Conservation (phyloP, 1,140 invertebrate species). For the Dinoponera quadriceps region DNA sequence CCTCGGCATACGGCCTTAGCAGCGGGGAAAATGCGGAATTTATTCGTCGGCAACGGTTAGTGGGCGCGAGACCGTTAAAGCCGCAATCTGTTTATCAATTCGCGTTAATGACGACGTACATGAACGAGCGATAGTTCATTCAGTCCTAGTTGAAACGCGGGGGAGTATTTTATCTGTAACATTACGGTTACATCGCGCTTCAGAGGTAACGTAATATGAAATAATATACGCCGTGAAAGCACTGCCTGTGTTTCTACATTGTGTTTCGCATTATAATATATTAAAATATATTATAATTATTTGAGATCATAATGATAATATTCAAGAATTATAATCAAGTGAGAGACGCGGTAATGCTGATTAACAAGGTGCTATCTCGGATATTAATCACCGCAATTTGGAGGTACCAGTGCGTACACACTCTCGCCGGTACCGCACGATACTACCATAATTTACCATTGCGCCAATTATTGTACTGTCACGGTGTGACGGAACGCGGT, state of each 20-base stretch:
- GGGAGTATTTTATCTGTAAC: slow-evolving; percentile 1
- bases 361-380: neutral
- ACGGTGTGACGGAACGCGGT: neutral
- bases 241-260: neutral
- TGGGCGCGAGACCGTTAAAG: slow-evolving; percentile 10
- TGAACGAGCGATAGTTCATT: slow-evolving; percentile 2
- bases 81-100: slow-evolving; percentile 31
- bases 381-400: neutral
- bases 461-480: neutral
- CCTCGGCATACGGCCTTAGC: neutral
- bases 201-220: neutral
- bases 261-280: too few relatives aligned
- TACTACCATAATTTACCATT: neutral
- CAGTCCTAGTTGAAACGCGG: neutral
- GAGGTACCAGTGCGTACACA: neutral
- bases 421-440: neutral
- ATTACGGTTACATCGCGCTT: neutral
- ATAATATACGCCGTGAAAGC: slow-evolving; percentile 9
- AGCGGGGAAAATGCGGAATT: neutral
- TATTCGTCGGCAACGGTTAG: neutral
- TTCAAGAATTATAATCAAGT: neutral
- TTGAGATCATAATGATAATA: too few relatives aligned
- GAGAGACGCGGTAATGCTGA: neutral
- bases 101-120: slow-evolving; percentile 20
- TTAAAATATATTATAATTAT: too few relatives aligned